Base-by-base conservation (phyloP, 2,113 vertebrate species). In the rat (Rattus norvegicus) region DNA sequence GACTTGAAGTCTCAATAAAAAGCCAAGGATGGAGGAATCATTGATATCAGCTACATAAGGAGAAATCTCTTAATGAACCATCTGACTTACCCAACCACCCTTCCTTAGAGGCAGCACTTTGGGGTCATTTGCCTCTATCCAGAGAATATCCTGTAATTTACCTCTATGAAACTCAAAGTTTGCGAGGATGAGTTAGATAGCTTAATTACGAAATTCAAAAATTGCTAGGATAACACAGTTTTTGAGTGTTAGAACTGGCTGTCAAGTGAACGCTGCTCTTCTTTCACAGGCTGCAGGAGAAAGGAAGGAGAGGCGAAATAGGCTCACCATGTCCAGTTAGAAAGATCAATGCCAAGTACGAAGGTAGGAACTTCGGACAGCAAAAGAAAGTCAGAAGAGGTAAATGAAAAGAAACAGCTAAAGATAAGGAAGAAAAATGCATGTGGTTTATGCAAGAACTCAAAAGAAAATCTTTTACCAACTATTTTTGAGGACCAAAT, bases 401-500 rank as follows among this genome's bases (percentile, higher is more conserved):
- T 49, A 86, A 92, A 83, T 59, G 16, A 92, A 61, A 93, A 26
- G 75, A 8, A 80, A 75, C 61, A 94, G 87, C 52, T 70, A 33
- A 36, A 52, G 19, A 49, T 59, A 92, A 76, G 8, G 3, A 47
- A 80, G 30, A 72, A n/a, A 39, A 61, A 70, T 20, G 43, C 3
- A 61, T 8, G 24, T 24, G 90, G 72, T 24, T 81, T 72, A 52
- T 47, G 5, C 0, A 63, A 92, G 13, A 80, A 80, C 6, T 81
- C 54, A 75, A 30, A 75, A 20, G 76, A 70, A 70, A 30, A 33
- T 56, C 80, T 94, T 59, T 65, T n/a, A 92, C 43, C 6, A 43
- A 92, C n/a, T 81, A 2, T 26, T 80, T 91, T 91, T 54, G 89
- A 73, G 86, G 70, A 49, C 63, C 72, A 95, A 95, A 65, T 93